A percentile compares a stretch with the other conserved stretches of the same genome.
Evolutionary conservation across 2,888 invertebrate species (phyloP).

Genomic region (Craniophora ligustri): DNA sequence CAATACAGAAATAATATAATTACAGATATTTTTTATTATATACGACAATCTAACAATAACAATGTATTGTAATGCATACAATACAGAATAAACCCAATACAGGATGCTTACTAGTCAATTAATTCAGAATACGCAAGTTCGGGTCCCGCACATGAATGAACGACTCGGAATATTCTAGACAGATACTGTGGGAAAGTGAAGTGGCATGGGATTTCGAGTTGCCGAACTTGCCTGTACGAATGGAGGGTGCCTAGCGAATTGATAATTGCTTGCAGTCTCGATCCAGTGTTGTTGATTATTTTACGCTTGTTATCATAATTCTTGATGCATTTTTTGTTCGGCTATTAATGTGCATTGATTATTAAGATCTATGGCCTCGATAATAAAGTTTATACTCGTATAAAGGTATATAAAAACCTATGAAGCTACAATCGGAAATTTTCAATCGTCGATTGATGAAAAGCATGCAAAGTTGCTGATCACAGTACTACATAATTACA

Average conservation of each 20-base stretch:
- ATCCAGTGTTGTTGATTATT: conserved; percentile 38
- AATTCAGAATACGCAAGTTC: conserved; percentile 10
- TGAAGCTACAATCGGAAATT: too few relatives aligned
- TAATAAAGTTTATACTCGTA: too few relatives aligned
- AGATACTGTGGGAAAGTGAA: conserved; percentile 7
- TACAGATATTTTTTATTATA: too few relatives aligned
- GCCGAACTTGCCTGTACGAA: conserved; percentile 12
- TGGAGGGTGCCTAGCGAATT: conserved; percentile 34
- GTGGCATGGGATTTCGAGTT: conserved; percentile 23
- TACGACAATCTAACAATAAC: neutral
- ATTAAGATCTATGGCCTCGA: too few relatives aligned
- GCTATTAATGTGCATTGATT: neutral
- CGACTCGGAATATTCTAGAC: conserved; percentile 5
- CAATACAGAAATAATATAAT: too few relatives aligned
- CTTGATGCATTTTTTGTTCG: neutral
- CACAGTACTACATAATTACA: too few relatives aligned
- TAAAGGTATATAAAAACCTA: too few relatives aligned
- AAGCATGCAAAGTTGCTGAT: too few relatives aligned
- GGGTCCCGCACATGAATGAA: conserved; percentile 5
- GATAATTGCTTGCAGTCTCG: conserved; percentile 37
- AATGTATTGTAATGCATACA: neutral
- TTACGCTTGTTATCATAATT: conserved; percentile 10
- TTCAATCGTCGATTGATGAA: too few relatives aligned
- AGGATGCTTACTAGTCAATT: neutral
- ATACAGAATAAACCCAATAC: neutral